These are phyloP conservation scores for Sebastes cheni DNA, from an alignment of 2,797 vertebrate species.

Conservation along the genomic window DNA sequence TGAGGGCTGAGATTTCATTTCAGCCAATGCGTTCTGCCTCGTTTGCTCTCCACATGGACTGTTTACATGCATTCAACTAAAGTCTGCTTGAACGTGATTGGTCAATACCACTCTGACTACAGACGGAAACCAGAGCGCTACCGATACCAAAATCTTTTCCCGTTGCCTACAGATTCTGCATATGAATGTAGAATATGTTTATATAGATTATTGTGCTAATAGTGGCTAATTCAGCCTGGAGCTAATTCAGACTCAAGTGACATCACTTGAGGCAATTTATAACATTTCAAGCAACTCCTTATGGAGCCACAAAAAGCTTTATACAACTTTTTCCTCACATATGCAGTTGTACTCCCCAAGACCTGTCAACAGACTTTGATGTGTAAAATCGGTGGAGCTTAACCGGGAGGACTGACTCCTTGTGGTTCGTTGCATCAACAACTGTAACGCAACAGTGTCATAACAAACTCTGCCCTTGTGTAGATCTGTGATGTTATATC, in stretches of 20 bases:
- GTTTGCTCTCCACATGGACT: no score
- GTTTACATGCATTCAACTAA: no score
- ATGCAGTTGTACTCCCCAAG: not conserved
- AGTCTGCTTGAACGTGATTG: no score
- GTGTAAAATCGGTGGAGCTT: not conserved
- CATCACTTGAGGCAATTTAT: not conserved
- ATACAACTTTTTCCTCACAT: not conserved
- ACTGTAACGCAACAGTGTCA: not conserved
- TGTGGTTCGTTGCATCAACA: not conserved
- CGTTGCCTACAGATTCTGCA: no score
- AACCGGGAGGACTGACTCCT: not conserved
- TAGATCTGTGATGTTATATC: slow-evolving; percentile 25
- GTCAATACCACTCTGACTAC: no score
- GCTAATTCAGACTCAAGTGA: not conserved
- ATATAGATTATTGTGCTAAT: not conserved
- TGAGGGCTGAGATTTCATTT: no score
- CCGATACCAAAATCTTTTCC: no score
- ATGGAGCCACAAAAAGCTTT: not conserved
- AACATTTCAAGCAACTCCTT: no score
- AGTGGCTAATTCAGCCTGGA: not conserved
- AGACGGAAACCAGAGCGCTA: no score
- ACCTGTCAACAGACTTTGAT: not conserved
- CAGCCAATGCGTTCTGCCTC: no score
- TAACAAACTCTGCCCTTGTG: slow-evolving; percentile 19
- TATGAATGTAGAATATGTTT: not conserved